A percentile compares a stretch with the other conserved stretches of the same genome.
These are phyloP conservation scores for Popillia japonica DNA, from an alignment of 1,140 invertebrate genomes.

Conservation along the genomic window DNA sequence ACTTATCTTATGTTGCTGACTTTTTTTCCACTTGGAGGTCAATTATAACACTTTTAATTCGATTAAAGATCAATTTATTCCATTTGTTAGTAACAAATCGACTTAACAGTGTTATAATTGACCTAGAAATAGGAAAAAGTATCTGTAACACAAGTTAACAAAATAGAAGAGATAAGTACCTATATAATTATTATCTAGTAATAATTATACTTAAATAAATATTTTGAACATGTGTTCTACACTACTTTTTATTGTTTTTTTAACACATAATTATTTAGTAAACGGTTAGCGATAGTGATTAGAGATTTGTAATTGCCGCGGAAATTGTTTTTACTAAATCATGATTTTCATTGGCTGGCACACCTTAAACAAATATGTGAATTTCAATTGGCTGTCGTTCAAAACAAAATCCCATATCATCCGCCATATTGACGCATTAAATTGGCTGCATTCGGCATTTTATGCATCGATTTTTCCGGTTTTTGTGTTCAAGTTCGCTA, in stretches of 20 bases:
- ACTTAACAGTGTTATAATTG: too few species aligned
- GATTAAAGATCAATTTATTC: too few species aligned
- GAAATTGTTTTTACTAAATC: not conserved
- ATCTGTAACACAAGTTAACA: too few species aligned
- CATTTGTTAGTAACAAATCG: too few species aligned
- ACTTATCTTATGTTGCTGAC: too few species aligned
- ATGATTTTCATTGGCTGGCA: constrained; percentile 30
- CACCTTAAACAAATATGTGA: constrained; percentile 36
- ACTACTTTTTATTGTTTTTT: too few species aligned
- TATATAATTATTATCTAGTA: not conserved
- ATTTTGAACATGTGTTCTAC: not conserved
- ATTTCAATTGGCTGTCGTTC: constrained; percentile 31
- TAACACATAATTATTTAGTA: too few species aligned
- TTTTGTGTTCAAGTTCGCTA: not conserved
- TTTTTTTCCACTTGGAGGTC: too few species aligned
- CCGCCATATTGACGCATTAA: constrained; percentile 36
- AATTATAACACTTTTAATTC: too few species aligned
- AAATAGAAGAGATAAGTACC: not conserved
- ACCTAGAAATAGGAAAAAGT: too few species aligned
- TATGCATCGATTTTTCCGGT: not conserved
- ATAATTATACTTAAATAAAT: not conserved
- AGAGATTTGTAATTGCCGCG: not conserved
- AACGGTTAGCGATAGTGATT: too few species aligned
- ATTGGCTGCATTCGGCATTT: not conserved
- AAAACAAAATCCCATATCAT: constrained; percentile 33